These are phyloP conservation scores for Amblyopsis hoosieri DNA, from an alignment of 2,797 vertebrate genomes.

Conservation along the genomic window DNA sequence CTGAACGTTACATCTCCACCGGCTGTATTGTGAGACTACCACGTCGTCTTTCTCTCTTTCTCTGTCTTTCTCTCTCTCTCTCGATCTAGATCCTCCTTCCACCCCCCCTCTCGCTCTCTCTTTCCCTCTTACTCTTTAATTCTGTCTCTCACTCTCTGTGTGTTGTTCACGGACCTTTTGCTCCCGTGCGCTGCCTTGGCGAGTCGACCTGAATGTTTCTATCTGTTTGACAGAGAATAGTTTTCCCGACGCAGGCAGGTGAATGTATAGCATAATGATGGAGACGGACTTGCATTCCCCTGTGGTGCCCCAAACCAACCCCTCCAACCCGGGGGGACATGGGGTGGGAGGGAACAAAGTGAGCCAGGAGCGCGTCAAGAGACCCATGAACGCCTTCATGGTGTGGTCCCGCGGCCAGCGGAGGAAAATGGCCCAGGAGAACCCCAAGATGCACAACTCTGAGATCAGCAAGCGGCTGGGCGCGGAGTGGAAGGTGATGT, in stretches of 20 bases:
- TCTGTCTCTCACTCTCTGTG: slow-evolving; percentile 4
- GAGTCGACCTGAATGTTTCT: slow-evolving; percentile 59
- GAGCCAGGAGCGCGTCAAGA: slow-evolving; percentile 87
- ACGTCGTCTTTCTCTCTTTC: not conserved
- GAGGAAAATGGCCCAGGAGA: slow-evolving; percentile 89
- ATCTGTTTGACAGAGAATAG: slow-evolving; percentile 52
- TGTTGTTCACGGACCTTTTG: slow-evolving; percentile 23
- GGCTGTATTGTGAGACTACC: not conserved
- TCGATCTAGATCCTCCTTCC: too few species aligned
- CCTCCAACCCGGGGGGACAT: slow-evolving; percentile 86
- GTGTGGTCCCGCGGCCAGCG: slow-evolving; percentile 88
- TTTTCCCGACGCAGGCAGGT: slow-evolving; percentile 70
- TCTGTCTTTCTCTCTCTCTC: not conserved
- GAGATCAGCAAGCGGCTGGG: slow-evolving; percentile 90
- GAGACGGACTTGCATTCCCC: slow-evolving; percentile 95
- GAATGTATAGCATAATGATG: slow-evolving; percentile 99
- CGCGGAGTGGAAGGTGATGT: slow-evolving; percentile 92
- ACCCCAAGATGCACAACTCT: slow-evolving; percentile 91
- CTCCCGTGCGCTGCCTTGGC: slow-evolving; percentile 12
- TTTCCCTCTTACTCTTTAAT: not conserved
- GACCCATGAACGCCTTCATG: slow-evolving; percentile 96
- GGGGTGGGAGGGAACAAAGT: slow-evolving; percentile 78
- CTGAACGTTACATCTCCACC: too few species aligned
- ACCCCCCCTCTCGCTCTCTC: not conserved
- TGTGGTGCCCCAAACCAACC: slow-evolving; percentile 84